Evolutionary conservation across 2,888 invertebrate species (phyloP).

Genomic region (Caenorhabditis virilis): DNA sequence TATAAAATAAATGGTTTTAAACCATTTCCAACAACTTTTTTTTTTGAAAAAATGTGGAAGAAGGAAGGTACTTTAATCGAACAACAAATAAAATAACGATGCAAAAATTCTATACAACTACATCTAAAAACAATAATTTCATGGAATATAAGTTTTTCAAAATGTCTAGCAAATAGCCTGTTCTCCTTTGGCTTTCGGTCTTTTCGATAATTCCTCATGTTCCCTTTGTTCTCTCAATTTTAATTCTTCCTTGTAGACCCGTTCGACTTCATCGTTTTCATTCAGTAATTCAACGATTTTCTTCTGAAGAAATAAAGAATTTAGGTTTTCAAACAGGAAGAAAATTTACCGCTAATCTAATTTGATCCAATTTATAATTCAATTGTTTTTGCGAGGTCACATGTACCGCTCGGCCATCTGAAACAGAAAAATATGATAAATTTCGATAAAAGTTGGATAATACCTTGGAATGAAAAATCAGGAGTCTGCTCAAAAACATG

Average conservation of each 20-base stretch:
- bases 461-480: conserved; percentile 60
- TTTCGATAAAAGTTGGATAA: no score
- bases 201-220: conserved; percentile 9
- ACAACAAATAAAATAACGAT: no score
- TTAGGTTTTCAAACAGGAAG: not conserved
- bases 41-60: no score
- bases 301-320: conserved; percentile 45
- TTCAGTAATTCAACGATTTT: conserved; percentile 55
- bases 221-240: conserved; percentile 18
- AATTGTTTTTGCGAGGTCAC: conserved; percentile 58
- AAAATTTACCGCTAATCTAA: conserved; percentile 58
- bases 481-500: conserved; percentile 59
- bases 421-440: no score
- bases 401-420: conserved; percentile 51
- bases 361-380: conserved; percentile 58
- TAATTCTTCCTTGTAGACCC: conserved; percentile 27
- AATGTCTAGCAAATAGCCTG: no score
- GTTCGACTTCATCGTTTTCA: conserved; percentile 53
- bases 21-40: no score
- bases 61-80: no score
- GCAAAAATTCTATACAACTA: no score
- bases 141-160: conserved; percentile 1
- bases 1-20: conserved; percentile 14
- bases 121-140: not conserved
- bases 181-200: conserved; percentile 27